Base-by-base conservation (phyloP, 2,888 invertebrate species). In the Bruchidius siliquastri region DNA sequence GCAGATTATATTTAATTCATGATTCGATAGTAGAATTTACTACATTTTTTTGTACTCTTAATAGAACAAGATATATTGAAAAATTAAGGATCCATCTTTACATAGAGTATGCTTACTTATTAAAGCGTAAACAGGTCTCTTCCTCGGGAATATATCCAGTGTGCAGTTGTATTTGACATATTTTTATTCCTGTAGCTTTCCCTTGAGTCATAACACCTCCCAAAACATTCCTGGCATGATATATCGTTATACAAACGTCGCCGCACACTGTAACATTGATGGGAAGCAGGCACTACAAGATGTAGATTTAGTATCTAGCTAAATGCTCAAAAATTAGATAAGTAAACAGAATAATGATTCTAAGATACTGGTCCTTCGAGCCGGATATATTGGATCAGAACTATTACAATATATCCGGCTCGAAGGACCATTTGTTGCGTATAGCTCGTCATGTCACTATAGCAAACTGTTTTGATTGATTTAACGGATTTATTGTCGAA, bases 81-180 rank as follows among this genome's bases (percentile, higher is more conserved):
- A n/a, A 26, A 26, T 26, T 2, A 26, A 26, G 8, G 2, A 73
- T 26, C 26, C 26, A 21, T 13, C 22, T 30, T 8, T 67, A 67
- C n/a, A 21, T 68, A 26, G 18, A 70, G 6, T n/a, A 20, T 20
- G 22, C 77, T 74, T 86, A 91, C 90, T 90, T 91, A 72, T 90
- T 90, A 81, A 93, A 95, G 75, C 90, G 91, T 72, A 96, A 86
- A n/a, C 90, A 89, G 70, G 92, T 94, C 81, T 94, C 93, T 77
- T 91, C 91, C 79, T 91, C 90, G 0, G 90, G 88, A 75, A 97
- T 90, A 85, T 94, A 96, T 71, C 97, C 97, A 8, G 97, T 94
- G 85, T 98, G 95, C 82, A 98, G 92, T 87, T 96, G 95, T 68
- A 97, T 87, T 80, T 96, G 93, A 72, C 96, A 92, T 81, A 98